Evolutionary conservation across 2,888 invertebrate species (phyloP).

Genomic region (Drosophila prostipennis): DNA sequence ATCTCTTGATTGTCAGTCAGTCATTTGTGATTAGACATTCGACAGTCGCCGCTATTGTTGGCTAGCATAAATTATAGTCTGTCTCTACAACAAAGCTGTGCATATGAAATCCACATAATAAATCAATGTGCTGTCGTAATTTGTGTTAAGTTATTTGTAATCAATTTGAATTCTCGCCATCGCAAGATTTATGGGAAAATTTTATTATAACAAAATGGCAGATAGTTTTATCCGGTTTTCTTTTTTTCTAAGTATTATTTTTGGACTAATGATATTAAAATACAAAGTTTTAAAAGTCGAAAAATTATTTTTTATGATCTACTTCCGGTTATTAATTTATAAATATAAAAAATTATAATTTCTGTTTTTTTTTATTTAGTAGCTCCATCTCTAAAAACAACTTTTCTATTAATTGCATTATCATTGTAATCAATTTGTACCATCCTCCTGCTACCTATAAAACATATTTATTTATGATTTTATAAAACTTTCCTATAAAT

Average conservation of each 20-base stretch:
- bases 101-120: slow-evolving; percentile 42
- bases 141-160: slow-evolving; percentile 56
- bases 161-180: slow-evolving; percentile 34
- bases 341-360: too few species aligned
- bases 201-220: slow-evolving; percentile 1
- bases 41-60: slow-evolving; percentile 39
- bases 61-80: slow-evolving; percentile 48
- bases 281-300: too few species aligned
- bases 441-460: too few species aligned
- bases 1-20: slow-evolving; percentile 55
- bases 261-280: too few species aligned
- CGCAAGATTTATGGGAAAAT: slow-evolving; percentile 41
- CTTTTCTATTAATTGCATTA: not conserved
- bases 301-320: too few species aligned
- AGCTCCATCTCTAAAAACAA: too few species aligned
- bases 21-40: slow-evolving; percentile 48
- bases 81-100: slow-evolving; percentile 34
- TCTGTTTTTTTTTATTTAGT: too few species aligned
- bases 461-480: too few species aligned
- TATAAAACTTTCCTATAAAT: not conserved
- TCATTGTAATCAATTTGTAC: not conserved
- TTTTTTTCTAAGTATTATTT: too few species aligned
- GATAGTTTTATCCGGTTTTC: too few species aligned
- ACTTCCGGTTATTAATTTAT: too few species aligned
- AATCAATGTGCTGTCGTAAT: slow-evolving; percentile 59